Evolutionary conservation across 2,113 vertebrate species (phyloP).

Genomic region (Psephotus haematonotus): DNA sequence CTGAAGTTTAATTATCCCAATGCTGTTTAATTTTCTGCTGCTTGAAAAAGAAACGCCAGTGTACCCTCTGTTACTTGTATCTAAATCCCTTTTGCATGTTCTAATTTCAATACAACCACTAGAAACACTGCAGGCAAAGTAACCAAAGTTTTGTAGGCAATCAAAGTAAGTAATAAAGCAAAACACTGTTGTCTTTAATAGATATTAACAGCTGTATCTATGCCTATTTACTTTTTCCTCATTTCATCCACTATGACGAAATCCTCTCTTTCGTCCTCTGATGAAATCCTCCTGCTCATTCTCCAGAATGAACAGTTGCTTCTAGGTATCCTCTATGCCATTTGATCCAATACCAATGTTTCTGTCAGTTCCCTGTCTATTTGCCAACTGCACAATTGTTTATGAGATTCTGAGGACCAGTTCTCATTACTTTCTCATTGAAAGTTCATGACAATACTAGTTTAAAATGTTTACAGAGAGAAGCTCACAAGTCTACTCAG

Average conservation of each 20-base stretch:
- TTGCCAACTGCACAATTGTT: not conserved
- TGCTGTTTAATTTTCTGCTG: not conserved
- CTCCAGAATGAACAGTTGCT: not conserved
- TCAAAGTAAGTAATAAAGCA: not conserved
- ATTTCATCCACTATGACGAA: not conserved
- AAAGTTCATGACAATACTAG: not conserved
- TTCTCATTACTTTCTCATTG: not conserved
- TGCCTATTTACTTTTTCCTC: not conserved
- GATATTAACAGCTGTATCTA: not conserved
- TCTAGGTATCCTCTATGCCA: not conserved
- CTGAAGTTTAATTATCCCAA: not conserved
- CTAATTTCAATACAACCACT: not conserved
- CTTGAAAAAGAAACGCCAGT: not conserved
- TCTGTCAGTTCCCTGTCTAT: not conserved
- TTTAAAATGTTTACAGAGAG: not conserved
- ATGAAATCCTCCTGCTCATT: not conserved
- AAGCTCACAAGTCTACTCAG: not conserved
- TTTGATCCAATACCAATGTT: not conserved
- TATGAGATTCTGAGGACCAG: not conserved
- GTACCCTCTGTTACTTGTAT: not conserved
- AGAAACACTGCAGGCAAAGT: not conserved
- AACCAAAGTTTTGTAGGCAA: not conserved
- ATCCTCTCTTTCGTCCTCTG: not conserved
- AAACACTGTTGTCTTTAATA: not conserved
- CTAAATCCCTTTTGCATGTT: not conserved